These are phyloP conservation scores for Euphydryas editha DNA, from an alignment of 2,888 invertebrate species.

Conservation along the genomic window DNA sequence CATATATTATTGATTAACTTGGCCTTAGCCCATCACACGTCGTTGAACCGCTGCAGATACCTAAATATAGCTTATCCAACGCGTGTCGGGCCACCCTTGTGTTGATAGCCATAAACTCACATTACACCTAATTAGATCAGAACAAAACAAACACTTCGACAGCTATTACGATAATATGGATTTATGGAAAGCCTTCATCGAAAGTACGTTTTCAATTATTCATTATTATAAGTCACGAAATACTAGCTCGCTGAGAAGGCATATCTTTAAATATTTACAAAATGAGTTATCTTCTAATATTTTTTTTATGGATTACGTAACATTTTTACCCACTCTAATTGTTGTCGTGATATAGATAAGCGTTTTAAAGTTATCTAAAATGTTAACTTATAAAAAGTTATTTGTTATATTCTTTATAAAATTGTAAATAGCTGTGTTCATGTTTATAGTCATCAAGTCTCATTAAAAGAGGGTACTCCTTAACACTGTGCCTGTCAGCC, in stretches of 20 bases:
- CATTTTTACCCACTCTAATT: slow-evolving; percentile 18
- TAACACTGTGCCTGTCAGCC: slow-evolving; percentile 9
- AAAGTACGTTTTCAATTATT: not conserved
- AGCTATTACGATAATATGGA: slow-evolving; percentile 5
- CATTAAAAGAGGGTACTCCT: slow-evolving; percentile 12
- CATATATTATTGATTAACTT: slow-evolving; percentile 61
- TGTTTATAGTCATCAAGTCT: not conserved
- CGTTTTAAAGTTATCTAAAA: not conserved
- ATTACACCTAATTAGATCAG: slow-evolving; percentile 24
- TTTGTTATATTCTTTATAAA: not conserved
- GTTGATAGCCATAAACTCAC: slow-evolving; percentile 44
- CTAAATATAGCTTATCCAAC: slow-evolving; percentile 69
- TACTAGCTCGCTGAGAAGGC: not conserved
- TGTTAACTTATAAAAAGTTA: not conserved
- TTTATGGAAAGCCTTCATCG: not conserved
- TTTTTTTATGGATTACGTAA: slow-evolving; percentile 14
- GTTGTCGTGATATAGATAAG: not conserved
- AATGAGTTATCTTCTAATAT: slow-evolving; percentile 20
- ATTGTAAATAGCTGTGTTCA: not conserved
- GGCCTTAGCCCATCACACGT: slow-evolving; percentile 67
- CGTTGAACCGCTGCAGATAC: slow-evolving; percentile 57
- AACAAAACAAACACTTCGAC: slow-evolving; percentile 9
- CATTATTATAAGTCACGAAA: not conserved
- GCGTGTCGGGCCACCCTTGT: slow-evolving; percentile 58
- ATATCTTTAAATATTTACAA: not conserved